Evolutionary conservation across 2,113 vertebrate species (phyloP), one percentile per base, ranked within the genome.

Genomic region (Probosciger aterrimus): DNA sequence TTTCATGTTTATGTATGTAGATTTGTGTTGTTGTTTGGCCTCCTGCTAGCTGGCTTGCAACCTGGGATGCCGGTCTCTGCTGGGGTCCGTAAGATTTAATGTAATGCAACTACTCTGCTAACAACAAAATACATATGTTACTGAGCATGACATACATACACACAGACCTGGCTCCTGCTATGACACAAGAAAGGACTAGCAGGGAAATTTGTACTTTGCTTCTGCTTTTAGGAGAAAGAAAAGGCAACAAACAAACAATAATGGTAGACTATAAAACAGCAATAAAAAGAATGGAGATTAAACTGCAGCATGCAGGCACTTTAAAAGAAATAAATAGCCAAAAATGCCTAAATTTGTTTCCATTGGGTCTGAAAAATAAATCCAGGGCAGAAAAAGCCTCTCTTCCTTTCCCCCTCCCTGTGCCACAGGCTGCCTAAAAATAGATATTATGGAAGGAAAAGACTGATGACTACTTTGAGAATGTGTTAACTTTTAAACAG

Each of bases 401-500:
- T 18, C 60, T 6, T 15, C 35, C 16, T 11, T 49, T 9, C 31
- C 30, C 76, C 18, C 41, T 49, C 47, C 77, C 35, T 28, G 43
- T 33, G 19, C 63, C 37, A 90, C 14, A 63, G 18, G 59, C 81
- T 96, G 57, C 39, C 53, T 78, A 52, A 90, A 88, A 90, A 81
- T 91, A 67, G 78, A 50, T 67, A 68, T 64, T 57, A 16, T 64
- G 57, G 76, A 76, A 95, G 46, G 62, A 91, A 87, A 95, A 75
- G 86, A 69, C 27, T 70, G 83, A 82, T 65, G 81, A 93, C 73
- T 90, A 52, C 82, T 92, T 82, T 60, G 59, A 96, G 89, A 90
- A 86, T 30, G 35, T 59, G 88, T 92, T 94, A 96, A 96, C 87
- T 94, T 97, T 93, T 92, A 92, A 96, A 91, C 75, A 93, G 86